Base-by-base conservation (phyloP, 2,113 vertebrate species). In the Dipodomys stephensi region DNA sequence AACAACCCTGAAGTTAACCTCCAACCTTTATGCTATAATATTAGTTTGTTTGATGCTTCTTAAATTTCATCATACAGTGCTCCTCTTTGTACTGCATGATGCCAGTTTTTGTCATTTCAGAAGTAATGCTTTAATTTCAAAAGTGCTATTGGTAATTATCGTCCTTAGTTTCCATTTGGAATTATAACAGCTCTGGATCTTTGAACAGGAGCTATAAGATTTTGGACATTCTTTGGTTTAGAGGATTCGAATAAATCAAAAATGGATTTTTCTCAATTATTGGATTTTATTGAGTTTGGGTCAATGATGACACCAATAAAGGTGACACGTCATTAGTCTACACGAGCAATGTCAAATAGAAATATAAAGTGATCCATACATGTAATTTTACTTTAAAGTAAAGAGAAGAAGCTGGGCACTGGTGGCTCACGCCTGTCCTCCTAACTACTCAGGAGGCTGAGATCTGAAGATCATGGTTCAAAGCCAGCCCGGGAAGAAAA, bases 1-100 rank as follows among this genome's bases (percentile, higher is more conserved):
- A 95, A 95, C 73, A 94, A 90, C n/a, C 15, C 72, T 67, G 62
- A 87, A 91, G 78, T 91, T 94, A 96, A 88, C 82, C 60, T 96
- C 85, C 53, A 77, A n/a, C 71, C 78, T 77, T 77, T 53, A 64
- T 25, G 18, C 1, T 72, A 0, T 35, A 60, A n/a, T 49, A 60
- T 88, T 60, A 57, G 57, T 49, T 69, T 74, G 53, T 86, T 53
- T 82, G 15, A 7, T n/a, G 77, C 65, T 49, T 12, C 32, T 69
- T 86, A 81, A 82, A 76, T 64, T 67, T 35, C 25, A 13, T 73
- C 86, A 89, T 83, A 10, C 30, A 44, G 57, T 92, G 78, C 20
- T 93, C 46, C 74, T 44, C 28, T 74, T 92, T 32, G 27, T 46
- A 27, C 30, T 64, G 12, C 88, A 73, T 80, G 57, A 91, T 69